Conservation (phyloP, 2,888 invertebrate genomes). For the Allolobophora icterica region DNA sequence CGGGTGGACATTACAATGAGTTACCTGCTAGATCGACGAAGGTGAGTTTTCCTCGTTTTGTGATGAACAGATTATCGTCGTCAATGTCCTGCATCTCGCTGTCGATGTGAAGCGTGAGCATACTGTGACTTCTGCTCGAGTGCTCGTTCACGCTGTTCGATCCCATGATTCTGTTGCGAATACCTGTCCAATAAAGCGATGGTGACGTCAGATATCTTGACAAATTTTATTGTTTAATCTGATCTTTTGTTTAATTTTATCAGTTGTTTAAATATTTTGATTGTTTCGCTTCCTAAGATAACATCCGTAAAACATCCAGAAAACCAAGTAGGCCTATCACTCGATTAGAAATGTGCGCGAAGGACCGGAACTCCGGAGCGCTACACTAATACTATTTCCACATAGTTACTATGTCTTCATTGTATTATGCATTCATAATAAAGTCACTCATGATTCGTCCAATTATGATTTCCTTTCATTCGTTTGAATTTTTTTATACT, state of each 20-base stretch:
- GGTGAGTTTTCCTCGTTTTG: constrained; percentile 90
- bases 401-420: too few species aligned
- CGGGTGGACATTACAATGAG: neutral
- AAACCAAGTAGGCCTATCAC: too few species aligned
- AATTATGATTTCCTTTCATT: too few species aligned
- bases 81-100: constrained; percentile 72
- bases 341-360: too few species aligned
- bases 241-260: too few species aligned
- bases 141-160: constrained; percentile 91
- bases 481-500: too few species aligned
- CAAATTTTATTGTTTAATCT: too few species aligned
- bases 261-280: neutral
- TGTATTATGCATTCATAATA: too few species aligned
- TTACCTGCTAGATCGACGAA: constrained; percentile 90
- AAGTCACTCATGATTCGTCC: too few species aligned
- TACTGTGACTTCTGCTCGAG: constrained; percentile 89
- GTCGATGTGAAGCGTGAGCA: constrained; percentile 87
- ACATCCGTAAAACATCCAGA: too few species aligned
- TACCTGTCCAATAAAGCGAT: constrained; percentile 70
- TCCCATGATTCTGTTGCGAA: constrained; percentile 87
- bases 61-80: constrained; percentile 78
- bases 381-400: too few species aligned
- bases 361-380: too few species aligned
- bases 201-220: neutral
- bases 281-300: neutral